phyloP scores from a whole-genome alignment of 2,888 invertebrate genomes.

The Thyatira batis region DNA sequence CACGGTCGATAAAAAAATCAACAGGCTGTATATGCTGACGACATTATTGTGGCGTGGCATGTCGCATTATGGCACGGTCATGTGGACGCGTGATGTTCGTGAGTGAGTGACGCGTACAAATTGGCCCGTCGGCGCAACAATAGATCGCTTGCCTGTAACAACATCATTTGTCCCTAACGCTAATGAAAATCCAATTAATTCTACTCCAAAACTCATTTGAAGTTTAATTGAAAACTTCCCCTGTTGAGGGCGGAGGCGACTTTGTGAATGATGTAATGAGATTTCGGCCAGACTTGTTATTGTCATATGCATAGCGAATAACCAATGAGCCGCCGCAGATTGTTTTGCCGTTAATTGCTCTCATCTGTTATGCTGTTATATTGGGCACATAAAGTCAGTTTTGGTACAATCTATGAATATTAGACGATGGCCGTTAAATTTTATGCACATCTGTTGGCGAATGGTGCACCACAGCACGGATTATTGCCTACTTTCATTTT shows the following conservation, averaged over 20 bases:
- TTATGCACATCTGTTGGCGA: conserved; percentile 29
- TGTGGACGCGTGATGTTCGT: conserved; percentile 54
- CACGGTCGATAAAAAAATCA: not conserved
- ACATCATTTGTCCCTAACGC: conserved; percentile 78
- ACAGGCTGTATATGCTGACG: not conserved
- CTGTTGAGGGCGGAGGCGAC: conserved; percentile 58
- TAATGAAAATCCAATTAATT: conserved; percentile 82
- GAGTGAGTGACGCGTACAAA: conserved; percentile 73
- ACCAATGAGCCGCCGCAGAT: conserved; percentile 60
- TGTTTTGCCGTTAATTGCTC: conserved; percentile 65
- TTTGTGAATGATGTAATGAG: conserved; percentile 76
- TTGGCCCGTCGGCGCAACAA: conserved; percentile 63
- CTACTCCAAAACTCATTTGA: conserved; percentile 77
- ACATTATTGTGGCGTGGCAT: not conserved
- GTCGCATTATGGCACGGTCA: conserved; percentile 19
- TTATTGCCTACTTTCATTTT: conserved; percentile 46
- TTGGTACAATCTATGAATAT: conserved; percentile 55
- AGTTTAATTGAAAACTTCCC: conserved; percentile 80
- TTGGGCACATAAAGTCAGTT: conserved; percentile 26
- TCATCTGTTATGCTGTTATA: conserved; percentile 14
- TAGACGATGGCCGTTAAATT: conserved; percentile 40
- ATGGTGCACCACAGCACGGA: conserved; percentile 13
- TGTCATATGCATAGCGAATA: conserved; percentile 76
- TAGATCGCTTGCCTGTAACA: conserved; percentile 73
- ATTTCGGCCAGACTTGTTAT: conserved; percentile 71